Evolutionary conservation across 2,888 invertebrate genomes (phyloP).

Genomic region (Agrypnus murinus): DNA sequence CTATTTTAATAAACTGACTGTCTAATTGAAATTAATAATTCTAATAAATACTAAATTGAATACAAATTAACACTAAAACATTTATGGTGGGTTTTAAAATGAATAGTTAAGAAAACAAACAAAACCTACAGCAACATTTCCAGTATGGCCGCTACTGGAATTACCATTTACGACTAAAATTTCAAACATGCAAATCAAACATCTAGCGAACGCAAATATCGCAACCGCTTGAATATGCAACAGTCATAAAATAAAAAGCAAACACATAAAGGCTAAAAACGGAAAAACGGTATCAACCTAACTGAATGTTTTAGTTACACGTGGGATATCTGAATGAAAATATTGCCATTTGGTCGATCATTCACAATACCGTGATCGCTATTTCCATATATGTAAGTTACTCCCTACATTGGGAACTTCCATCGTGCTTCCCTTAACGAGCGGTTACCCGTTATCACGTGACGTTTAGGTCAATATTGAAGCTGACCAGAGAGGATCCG

Average conservation of each 20-base stretch:
- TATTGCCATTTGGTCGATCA: slow-evolving; percentile 3
- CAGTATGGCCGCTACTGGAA: slow-evolving; percentile 30
- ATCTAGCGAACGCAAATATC: slow-evolving; percentile 11
- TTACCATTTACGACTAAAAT: slow-evolving; percentile 18
- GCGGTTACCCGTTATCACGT: slow-evolving; percentile 43
- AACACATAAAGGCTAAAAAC: slow-evolving; percentile 26
- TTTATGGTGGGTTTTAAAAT: slow-evolving; percentile 27
- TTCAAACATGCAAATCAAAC: slow-evolving; percentile 33
- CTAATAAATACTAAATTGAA: slow-evolving; percentile 24
- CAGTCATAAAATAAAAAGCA: slow-evolving; percentile 36
- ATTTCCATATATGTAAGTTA: too few relatives aligned
- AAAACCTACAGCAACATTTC: background rate
- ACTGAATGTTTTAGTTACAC: slow-evolving; percentile 28
- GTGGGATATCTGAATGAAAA: slow-evolving; percentile 18
- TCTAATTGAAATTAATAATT: slow-evolving; percentile 31
- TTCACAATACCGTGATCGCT: slow-evolving; percentile 10
- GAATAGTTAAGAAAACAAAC: slow-evolving; percentile 30
- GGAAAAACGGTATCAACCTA: slow-evolving; percentile 25
- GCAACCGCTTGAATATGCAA: slow-evolving; percentile 35
- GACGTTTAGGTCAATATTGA: slow-evolving; percentile 51
- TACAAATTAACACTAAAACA: slow-evolving; percentile 30
- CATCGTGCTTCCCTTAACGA: slow-evolving; percentile 18
- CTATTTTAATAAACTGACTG: background rate
- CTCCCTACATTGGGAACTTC: background rate
- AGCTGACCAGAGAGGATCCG: slow-evolving; percentile 35